phyloP scores from a whole-genome alignment of 2,113 vertebrate species.

The Cynopterus brachyotis region DNA sequence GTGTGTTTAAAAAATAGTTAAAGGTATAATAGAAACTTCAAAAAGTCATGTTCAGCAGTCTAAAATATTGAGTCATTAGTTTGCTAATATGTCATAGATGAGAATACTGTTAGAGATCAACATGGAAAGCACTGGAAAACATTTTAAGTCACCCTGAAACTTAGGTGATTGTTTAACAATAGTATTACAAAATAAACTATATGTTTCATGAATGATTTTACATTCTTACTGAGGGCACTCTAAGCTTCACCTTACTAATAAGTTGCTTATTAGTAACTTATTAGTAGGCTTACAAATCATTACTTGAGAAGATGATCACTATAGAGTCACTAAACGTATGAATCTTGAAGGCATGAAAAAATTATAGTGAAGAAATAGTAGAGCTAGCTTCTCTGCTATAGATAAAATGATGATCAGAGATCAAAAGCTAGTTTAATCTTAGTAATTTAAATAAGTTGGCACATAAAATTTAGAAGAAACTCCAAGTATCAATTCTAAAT shows the following conservation, averaged over 20 bases:
- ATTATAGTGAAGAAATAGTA: slow-evolving; percentile 44
- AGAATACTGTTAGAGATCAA: background rate
- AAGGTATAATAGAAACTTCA: slow-evolving; percentile 37
- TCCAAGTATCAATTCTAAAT: slow-evolving; percentile 15
- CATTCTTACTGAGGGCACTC: background rate
- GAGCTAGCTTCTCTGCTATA: background rate
- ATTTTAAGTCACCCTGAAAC: slow-evolving; percentile 10
- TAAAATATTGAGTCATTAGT: background rate
- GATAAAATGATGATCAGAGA: slow-evolving; percentile 21
- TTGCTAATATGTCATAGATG: background rate
- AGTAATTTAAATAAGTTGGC: slow-evolving; percentile 47
- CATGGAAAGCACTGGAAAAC: background rate
- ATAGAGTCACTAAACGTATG: background rate
- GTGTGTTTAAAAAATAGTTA: slow-evolving; percentile 31
- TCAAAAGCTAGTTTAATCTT: slow-evolving; percentile 18
- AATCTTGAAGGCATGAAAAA: slow-evolving; percentile 42
- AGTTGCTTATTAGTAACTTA: too few species aligned
- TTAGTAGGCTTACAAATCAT: slow-evolving; percentile 42
- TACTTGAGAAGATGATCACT: slow-evolving; percentile 23
- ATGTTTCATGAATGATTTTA: slow-evolving; percentile 5
- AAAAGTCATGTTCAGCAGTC: background rate
- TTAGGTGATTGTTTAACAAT: background rate
- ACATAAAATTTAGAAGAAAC: slow-evolving; percentile 44
- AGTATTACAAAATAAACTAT: background rate
- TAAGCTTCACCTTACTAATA: slow-evolving; percentile 18